Base-by-base conservation (phyloP, 2,113 vertebrate genomes). In the Bujurquina vittata region DNA sequence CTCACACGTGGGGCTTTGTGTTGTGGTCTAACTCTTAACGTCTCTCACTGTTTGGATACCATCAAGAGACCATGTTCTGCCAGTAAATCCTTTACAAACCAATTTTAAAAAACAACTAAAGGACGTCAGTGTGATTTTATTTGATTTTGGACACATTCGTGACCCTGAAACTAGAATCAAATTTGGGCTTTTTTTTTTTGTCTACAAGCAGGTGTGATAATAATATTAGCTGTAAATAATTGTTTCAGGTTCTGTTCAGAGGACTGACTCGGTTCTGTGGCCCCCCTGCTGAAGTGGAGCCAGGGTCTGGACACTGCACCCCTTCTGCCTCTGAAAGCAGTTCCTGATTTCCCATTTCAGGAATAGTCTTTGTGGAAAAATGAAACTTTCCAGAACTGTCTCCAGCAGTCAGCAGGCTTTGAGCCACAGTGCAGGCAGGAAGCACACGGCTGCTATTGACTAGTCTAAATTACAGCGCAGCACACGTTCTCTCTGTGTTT, bases 11-110 rank as follows among this genome's bases (percentile, higher is more conserved):
- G 43, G 1, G 3, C 17, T 52, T 69, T 69, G 43, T 69, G 43
- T 31, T 69, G 65, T 52, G 65, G 65, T 69, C 65, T 69, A 69
- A 69, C 63, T 69, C 49, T 49, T 69, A 69, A 69, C 23, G 17
- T 69, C 65, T 69, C 23, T 11, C n/a, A 10, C 10, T 61, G 31
- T 22, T 62, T 1, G 10, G 60, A 62, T 62, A n/a, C 60, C 60
- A 37, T 12, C 33, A 37, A 37, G 20, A 5, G 18, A 22, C 18
- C 11, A 3, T 26, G 23, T 52, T 31, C 65, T 49, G 22, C 22
- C 22, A 9, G 22, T 18, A 0, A 26, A 26, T 0, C 40, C 63
- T 10, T 23, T 49, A 22, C 26, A 22, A 49, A 26, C 9, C 63
- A 18, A 18, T 46, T 4, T 10, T 10, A 26, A 46, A 46, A 46